A percentile compares a stretch with the other conserved stretches of the same genome.
Conservation (phyloP, 2,888 invertebrate genomes). For the Erebia palarica region DNA sequence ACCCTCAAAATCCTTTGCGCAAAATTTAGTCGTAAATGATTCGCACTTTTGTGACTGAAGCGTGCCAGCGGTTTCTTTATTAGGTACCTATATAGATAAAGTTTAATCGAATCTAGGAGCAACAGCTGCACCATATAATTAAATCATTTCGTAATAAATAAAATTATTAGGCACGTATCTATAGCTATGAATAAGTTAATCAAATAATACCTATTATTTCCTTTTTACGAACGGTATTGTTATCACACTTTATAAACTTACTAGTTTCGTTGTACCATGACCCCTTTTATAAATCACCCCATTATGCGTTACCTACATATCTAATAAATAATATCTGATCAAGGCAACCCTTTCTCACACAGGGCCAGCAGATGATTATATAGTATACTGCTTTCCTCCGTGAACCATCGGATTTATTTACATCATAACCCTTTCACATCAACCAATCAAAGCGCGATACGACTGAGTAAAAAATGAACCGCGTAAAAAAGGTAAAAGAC, state of each 20-base stretch:
- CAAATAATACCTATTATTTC: too few species aligned
- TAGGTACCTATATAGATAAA: neutral
- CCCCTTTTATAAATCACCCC: constrained; percentile 11
- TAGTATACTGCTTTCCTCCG: neutral
- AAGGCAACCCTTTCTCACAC: constrained; percentile 44
- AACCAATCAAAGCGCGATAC: constrained; percentile 66
- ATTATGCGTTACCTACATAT: neutral
- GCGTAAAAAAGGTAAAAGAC: constrained; percentile 75
- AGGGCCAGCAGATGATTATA: constrained; percentile 58
- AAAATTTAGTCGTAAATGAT: constrained; percentile 44
- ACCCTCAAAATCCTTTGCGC: constrained; percentile 50
- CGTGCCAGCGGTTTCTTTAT: constrained; percentile 14
- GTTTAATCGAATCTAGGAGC: neutral
- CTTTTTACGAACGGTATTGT: too few species aligned
- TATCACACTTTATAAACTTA: too few species aligned
- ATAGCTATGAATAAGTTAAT: too few species aligned
- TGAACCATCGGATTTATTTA: constrained; percentile 60
- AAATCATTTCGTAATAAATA: neutral
- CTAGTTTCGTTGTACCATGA: constrained; percentile 2
- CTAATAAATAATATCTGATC: constrained; percentile 15
- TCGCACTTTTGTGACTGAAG: constrained; percentile 12
- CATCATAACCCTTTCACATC: constrained; percentile 75
- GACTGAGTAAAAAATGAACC: constrained; percentile 62
- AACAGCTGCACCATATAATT: neutral
- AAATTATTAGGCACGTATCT: neutral